Evolutionary conservation across 2,797 vertebrate genomes (phyloP).

Genomic region (Threskiornis aethiopicus): DNA sequence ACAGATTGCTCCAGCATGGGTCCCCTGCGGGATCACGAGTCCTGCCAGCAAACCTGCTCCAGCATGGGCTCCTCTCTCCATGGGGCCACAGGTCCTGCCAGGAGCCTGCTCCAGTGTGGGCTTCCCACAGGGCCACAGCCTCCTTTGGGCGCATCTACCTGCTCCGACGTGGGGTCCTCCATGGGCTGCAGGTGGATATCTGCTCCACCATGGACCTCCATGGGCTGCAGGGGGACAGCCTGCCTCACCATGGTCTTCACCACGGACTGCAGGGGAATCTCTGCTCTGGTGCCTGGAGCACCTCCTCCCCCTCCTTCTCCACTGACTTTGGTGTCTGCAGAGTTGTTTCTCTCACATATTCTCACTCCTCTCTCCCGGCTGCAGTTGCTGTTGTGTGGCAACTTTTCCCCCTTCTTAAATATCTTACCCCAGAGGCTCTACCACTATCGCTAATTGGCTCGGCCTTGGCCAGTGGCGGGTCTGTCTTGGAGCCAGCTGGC

Average conservation of each 20-base stretch:
- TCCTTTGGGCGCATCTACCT: not conserved
- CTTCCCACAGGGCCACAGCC: not conserved
- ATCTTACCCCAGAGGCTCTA: accelerated
- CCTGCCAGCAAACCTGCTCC: too few relatives aligned
- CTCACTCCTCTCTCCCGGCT: accelerated
- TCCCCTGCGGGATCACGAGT: too few relatives aligned
- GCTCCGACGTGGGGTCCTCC: not conserved
- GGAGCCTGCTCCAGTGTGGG: not conserved
- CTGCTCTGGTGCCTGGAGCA: not conserved
- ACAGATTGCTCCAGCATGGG: too few relatives aligned
- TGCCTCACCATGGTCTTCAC: not conserved
- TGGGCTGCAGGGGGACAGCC: not conserved
- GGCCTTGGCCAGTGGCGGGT: accelerated
- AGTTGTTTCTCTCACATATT: not conserved
- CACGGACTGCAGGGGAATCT: not conserved
- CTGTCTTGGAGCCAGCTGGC: not conserved
- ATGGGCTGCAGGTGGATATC: not conserved
- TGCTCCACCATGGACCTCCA: not conserved
- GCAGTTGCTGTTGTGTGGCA: too few relatives aligned
- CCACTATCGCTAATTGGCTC: not conserved
- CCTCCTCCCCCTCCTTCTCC: not conserved
- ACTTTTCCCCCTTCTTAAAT: not conserved
- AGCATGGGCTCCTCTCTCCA: not conserved
- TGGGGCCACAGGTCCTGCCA: too few relatives aligned
- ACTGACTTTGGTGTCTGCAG: not conserved